phyloP scores from a whole-genome alignment of 2,113 vertebrate genomes.

The Opisthocomus hoazin region DNA sequence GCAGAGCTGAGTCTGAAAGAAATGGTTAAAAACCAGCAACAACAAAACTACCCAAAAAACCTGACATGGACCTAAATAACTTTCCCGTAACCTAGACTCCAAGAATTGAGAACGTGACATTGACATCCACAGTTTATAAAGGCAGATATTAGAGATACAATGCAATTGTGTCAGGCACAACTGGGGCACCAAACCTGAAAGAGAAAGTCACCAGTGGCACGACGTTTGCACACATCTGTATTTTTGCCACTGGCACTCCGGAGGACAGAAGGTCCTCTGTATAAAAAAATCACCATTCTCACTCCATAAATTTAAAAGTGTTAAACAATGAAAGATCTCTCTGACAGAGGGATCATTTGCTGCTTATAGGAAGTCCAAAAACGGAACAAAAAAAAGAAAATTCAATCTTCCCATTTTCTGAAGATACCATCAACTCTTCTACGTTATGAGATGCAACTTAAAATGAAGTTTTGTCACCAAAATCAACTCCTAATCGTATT shows the following conservation, averaged over 20 bases:
- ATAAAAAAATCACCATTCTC: not conserved
- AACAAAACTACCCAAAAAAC: not conserved
- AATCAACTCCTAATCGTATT: not conserved
- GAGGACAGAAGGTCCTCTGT: not conserved
- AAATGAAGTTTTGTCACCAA: slow-evolving; percentile 37
- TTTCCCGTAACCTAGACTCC: not conserved
- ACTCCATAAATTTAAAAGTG: not conserved
- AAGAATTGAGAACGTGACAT: not conserved
- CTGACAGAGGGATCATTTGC: slow-evolving; percentile 35
- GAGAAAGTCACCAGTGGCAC: not conserved
- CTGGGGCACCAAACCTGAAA: not conserved
- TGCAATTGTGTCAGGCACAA: not conserved
- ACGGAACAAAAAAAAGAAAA: not conserved
- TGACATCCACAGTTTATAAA: not conserved
- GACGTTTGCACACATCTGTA: not conserved
- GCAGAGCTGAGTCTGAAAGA: not conserved
- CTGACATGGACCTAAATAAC: not conserved
- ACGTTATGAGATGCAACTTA: slow-evolving; percentile 11
- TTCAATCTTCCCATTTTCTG: not conserved
- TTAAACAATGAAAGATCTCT: slow-evolving; percentile 11
- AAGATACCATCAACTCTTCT: slow-evolving; percentile 7
- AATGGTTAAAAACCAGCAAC: not conserved
- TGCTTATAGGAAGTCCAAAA: slow-evolving; percentile 9
- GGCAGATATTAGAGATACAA: not conserved
- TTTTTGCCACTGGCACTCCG: not conserved